Evolutionary conservation across 2,113 vertebrate genomes (phyloP).

Genomic region (Mormyrus iriodes): DNA sequence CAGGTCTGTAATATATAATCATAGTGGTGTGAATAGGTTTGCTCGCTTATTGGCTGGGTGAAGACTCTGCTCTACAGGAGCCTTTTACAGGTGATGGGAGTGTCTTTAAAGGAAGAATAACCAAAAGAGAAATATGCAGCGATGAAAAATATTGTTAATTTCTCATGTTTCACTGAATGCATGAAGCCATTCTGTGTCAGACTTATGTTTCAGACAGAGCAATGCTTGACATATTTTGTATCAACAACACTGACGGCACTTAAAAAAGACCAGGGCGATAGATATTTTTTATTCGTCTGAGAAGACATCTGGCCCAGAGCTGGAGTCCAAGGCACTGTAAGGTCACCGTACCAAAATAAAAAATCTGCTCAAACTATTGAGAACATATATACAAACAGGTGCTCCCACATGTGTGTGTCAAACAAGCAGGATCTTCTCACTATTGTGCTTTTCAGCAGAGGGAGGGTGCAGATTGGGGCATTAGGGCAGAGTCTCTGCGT

Average conservation of each 20-base stretch:
- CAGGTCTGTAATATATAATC: not conserved
- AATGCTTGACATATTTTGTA: not conserved
- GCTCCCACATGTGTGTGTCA: not conserved
- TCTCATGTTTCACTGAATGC: not conserved
- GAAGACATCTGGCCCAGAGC: not conserved
- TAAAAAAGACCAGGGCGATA: not conserved
- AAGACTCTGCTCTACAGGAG: not conserved
- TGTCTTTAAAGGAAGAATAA: not conserved
- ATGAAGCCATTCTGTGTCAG: not conserved
- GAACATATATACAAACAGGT: not conserved
- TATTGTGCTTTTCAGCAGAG: not conserved
- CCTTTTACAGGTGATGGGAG: not conserved
- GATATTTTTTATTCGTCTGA: not conserved
- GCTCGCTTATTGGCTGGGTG: not conserved
- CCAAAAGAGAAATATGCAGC: not conserved
- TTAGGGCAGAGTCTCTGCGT: slow-evolving; percentile 1
- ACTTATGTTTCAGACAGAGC: not conserved
- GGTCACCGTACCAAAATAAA: not conserved
- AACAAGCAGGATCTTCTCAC: not conserved
- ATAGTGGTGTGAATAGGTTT: not conserved
- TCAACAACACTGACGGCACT: not conserved
- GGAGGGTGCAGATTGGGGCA: not conserved
- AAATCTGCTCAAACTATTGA: not conserved
- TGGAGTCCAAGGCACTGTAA: not conserved
- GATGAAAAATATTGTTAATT: not conserved